Base-by-base conservation (phyloP, 2,888 invertebrate species). In the Orchesella flavescens region DNA sequence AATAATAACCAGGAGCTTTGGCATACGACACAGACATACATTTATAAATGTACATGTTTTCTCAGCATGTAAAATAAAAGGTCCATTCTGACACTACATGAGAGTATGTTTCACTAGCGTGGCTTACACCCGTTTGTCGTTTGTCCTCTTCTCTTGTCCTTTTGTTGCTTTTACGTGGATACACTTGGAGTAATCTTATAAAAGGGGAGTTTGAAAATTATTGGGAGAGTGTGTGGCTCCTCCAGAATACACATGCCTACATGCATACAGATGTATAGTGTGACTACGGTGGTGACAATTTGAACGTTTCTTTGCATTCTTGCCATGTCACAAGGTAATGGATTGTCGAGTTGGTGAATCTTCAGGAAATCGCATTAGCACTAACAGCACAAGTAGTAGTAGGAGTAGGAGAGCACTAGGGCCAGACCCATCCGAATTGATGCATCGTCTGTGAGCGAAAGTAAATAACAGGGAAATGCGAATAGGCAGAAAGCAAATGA, bases 1-100 rank as follows among this genome's bases (percentile, higher is more conserved):
- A 78, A 83, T 78, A 83, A 83, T 83, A 83, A 83, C 78, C 83
- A 83, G 78, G 61, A 68, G 78, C 74, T 78, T 77, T 83, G 73
- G 83, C 74, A 76, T 74, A 61, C 77, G 73, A 83, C 77, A 76
- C 72, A n/a, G n/a, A 55, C 75, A 75, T 7, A 34, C 81, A 73
- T 83, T 72, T 77, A 83, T 76, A 73, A 75, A 74, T 69, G 81
- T 74, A 66, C 46, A 57, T 61, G 43, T 57, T 66, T 23, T 57
- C 69, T 55, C 21, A 49, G 49, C 72, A 73, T 78, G 72, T 74
- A 78, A 78, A 78, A 63, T 74, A 77, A 61, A 78, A 69, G 78
- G 69, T 55, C 43, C 53, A 78, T 74, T 77, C 53, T 77, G 78
- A 83, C 83, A 83, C 74, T 49, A 74, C 69, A 24, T 61, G 17